These are phyloP conservation scores for Lepidurus arcticus DNA, from an alignment of 1,140 invertebrate species.

Conservation along the genomic window DNA sequence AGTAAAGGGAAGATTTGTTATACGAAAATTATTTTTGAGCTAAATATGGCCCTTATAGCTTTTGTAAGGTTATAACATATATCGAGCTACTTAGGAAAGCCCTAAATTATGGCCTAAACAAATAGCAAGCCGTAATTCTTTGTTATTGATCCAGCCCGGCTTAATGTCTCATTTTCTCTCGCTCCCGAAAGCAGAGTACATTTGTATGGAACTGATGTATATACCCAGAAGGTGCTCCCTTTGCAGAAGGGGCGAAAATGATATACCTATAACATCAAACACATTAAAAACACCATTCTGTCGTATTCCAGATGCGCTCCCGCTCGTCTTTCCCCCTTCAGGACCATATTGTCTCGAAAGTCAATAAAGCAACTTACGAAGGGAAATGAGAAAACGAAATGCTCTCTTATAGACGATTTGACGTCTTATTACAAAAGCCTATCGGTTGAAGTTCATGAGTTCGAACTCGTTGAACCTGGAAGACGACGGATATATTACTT, in stretches of 20 bases:
- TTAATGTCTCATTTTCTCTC: not conserved
- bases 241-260: not conserved
- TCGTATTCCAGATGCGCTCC: not conserved
- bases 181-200: not conserved
- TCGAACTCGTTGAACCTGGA: not conserved
- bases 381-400: not conserved
- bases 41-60: not conserved
- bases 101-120: not conserved
- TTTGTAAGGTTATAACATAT: not conserved
- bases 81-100: not conserved
- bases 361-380: not conserved
- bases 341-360: not conserved
- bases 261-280: not conserved
- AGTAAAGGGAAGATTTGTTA: not conserved
- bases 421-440: not conserved
- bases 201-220: not conserved
- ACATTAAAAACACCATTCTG: not conserved
- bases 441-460: not conserved
- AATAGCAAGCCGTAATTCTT: not conserved
- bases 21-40: not conserved
- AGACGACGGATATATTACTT: not conserved
- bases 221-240: not conserved
- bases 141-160: not conserved
- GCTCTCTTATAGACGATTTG: not conserved
- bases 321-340: not conserved